These are phyloP conservation scores for Bombus sibiricus DNA, from an alignment of 1,140 invertebrate genomes.

Conservation along the genomic window DNA sequence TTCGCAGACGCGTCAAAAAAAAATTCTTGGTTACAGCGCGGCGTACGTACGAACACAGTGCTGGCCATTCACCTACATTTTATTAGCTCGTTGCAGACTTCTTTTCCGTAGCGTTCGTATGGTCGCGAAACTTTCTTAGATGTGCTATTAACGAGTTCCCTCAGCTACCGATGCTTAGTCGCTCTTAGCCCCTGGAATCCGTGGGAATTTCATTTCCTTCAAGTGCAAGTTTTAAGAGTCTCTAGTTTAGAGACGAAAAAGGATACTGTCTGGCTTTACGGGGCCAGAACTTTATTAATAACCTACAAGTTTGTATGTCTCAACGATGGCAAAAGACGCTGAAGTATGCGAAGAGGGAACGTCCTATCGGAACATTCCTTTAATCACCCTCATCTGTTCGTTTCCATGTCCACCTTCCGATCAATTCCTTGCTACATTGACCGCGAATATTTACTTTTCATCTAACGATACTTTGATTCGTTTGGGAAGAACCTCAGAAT, in stretches of 20 bases:
- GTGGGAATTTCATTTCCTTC: conserved; percentile 55
- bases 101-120: neutral
- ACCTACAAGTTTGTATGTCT: conserved; percentile 52
- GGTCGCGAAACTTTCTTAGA: conserved; percentile 29
- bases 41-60: neutral
- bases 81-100: conserved; percentile 27
- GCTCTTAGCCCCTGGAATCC: conserved; percentile 28
- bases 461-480: no score
- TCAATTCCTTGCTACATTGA: neutral
- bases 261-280: conserved; percentile 22
- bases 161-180: conserved; percentile 33
- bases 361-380: neutral
- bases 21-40: no score
- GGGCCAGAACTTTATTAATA: conserved; percentile 65
- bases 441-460: neutral
- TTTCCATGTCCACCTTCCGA: neutral
- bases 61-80: neutral
- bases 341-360: conserved; percentile 15
- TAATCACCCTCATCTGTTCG: neutral
- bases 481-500: neutral
- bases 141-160: conserved; percentile 34
- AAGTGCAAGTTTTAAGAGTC: conserved; percentile 55
- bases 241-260: conserved; percentile 30
- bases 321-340: conserved; percentile 3
- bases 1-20: neutral